phyloP scores from a whole-genome alignment of 1,140 invertebrate species.

The Schlechtendalia chinensis region DNA sequence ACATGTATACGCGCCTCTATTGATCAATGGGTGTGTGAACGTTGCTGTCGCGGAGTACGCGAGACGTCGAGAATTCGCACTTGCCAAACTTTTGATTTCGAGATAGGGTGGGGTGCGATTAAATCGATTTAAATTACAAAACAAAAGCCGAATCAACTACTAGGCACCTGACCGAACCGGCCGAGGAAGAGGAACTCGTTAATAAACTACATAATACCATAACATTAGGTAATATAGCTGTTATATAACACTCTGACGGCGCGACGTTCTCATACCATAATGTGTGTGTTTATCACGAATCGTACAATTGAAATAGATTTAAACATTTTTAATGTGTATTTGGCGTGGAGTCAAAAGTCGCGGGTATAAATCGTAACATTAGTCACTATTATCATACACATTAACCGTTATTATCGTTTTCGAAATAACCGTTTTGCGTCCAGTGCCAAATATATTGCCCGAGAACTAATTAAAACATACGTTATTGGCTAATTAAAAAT shows the following conservation, averaged over 20 bases:
- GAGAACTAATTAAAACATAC: too few species aligned
- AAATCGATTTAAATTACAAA: constrained; percentile 44
- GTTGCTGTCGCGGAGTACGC: background rate
- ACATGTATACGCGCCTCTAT: too few species aligned
- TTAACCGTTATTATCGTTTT: too few species aligned
- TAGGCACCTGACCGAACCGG: too few species aligned
- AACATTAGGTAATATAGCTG: background rate
- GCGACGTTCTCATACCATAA: background rate
- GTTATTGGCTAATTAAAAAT: too few species aligned
- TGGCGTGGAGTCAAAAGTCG: too few species aligned
- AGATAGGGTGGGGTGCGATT: background rate
- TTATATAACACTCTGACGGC: background rate
- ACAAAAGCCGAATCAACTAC: constrained; percentile 43
- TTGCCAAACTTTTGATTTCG: constrained; percentile 27
- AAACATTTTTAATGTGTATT: constrained; percentile 1
- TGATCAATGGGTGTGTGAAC: constrained; percentile 31
- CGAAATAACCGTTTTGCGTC: too few species aligned
- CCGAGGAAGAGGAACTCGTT: constrained; percentile 35
- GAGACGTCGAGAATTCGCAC: constrained; percentile 22
- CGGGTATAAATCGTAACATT: too few species aligned
- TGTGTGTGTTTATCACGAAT: background rate
- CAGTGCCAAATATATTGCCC: too few species aligned
- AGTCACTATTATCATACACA: too few species aligned
- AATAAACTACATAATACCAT: constrained; percentile 29
- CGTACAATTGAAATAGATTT: constrained; percentile 30